These are phyloP conservation scores for Mimumesa dahlbomi DNA, from an alignment of 2,888 invertebrate species.

Conservation along the genomic window DNA sequence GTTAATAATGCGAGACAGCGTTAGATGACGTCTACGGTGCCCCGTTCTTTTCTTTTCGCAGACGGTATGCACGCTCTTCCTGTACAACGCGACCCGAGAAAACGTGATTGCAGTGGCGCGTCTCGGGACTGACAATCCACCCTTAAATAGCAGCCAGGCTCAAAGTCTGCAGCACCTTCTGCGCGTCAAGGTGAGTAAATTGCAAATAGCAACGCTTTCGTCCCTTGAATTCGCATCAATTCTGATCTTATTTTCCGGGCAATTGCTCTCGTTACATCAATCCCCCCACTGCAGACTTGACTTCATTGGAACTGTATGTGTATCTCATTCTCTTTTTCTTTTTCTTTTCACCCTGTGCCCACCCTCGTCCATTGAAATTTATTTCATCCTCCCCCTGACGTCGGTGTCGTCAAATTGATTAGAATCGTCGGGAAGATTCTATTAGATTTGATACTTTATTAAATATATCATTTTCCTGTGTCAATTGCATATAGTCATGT, in stretches of 20 bases:
- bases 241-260: constrained; percentile 43
- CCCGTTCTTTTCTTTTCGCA: constrained; percentile 79
- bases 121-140: constrained; percentile 84
- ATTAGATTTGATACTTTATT: no score
- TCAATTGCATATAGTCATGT: no score
- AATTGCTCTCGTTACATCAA: neutral
- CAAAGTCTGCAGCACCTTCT: constrained; percentile 81
- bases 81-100: constrained; percentile 93
- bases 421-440: no score
- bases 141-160: constrained; percentile 81
- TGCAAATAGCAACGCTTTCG: constrained; percentile 40
- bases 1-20: constrained; percentile 49
- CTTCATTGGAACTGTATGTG: no score
- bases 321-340: no score
- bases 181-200: constrained; percentile 80
- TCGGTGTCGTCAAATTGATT: no score
- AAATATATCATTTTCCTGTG: no score
- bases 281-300: no score
- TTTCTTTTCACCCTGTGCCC: no score
- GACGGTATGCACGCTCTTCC: constrained; percentile 91
- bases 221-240: constrained; percentile 44
- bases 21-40: constrained; percentile 31
- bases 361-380: no score
- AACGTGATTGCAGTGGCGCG: constrained; percentile 93
- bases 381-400: no score